Base-by-base conservation (phyloP, 2,113 vertebrate genomes). In the Gallinago jamesoni region DNA sequence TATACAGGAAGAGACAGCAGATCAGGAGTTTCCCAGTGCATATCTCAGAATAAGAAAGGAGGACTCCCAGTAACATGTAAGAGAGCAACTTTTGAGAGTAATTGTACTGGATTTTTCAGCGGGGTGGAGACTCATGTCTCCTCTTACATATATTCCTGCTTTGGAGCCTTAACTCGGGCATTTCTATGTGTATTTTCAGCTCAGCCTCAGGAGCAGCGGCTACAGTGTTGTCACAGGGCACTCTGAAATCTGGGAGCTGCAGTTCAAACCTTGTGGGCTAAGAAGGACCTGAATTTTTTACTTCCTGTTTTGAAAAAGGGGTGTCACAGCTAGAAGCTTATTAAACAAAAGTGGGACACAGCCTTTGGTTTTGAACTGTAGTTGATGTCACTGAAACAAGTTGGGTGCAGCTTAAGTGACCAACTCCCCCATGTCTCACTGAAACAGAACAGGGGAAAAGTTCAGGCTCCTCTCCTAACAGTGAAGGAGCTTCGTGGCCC, bases 21-120 rank as follows among this genome's bases (percentile, higher is more conserved):
- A 41, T 57, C n/a, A 73, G 70, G n/a, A 82, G 17, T 20, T 47
- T 74, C 31, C 27, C 28, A 64, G 10, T 41, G 13, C 39, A 7
- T 80, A 14, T 25, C 59, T 93, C 47, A 14, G n/a, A 93, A 41
- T 30, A 55, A 70, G 63, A 55, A 59, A 70, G 63, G 50, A 27
- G 37, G 48, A 33, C 37, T 57, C n/a, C 45, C n/a, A 6, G 72
- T 68, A 63, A 84, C 13, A 3, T 10, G 3, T 14, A 48, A 33
- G 25, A 94, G 47, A 59, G 15, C 60, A 81, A 10, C 17, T 92
- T 55, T 52, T 55, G 64, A 80, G 39, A 41, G 31, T 41, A 66
- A 45, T 66, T 80, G 35, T 66, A 35, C 45, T 48, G 63, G 59
- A 57, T 95, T 96, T 45, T 92, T 92, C 63, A 66, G 72, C 21